Evolutionary conservation across 2,888 invertebrate species (phyloP).

Genomic region (Spilarctia lutea): DNA sequence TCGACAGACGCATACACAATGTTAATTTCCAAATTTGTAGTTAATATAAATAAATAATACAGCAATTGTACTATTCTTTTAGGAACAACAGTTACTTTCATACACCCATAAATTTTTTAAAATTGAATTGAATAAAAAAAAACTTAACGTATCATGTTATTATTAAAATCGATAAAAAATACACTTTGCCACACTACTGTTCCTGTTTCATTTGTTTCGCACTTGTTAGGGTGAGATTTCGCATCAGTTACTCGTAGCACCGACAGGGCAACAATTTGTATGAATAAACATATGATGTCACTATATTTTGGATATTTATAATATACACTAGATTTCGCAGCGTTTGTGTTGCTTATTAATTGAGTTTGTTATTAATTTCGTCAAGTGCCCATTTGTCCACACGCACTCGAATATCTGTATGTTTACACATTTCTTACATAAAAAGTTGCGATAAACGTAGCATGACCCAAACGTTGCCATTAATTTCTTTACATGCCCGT

Average conservation of each 20-base stretch:
- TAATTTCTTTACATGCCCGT: neutral
- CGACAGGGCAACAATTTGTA: neutral
- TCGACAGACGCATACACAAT: neutral
- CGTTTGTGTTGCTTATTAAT: neutral
- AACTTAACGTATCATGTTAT: neutral
- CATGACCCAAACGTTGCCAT: neutral
- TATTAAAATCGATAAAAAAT: neutral
- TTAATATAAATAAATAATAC: neutral
- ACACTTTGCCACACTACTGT: neutral
- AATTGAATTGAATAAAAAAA: neutral
- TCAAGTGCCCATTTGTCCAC: constrained; percentile 34
- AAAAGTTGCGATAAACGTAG: neutral
- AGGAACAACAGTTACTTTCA: neutral
- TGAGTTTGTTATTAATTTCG: constrained; percentile 4
- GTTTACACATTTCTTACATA: neutral
- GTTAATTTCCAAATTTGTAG: neutral
- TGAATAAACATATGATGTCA: neutral
- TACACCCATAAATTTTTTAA: neutral
- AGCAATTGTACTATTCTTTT: neutral
- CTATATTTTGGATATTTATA: neutral
- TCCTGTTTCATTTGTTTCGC: neutral
- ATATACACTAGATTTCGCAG: neutral
- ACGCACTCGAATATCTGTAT: constrained; percentile 66
- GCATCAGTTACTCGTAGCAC: neutral
- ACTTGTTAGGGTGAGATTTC: neutral